These are phyloP conservation scores for Sibirionetta formosa DNA, from an alignment of 2,797 vertebrate genomes.

Conservation along the genomic window DNA sequence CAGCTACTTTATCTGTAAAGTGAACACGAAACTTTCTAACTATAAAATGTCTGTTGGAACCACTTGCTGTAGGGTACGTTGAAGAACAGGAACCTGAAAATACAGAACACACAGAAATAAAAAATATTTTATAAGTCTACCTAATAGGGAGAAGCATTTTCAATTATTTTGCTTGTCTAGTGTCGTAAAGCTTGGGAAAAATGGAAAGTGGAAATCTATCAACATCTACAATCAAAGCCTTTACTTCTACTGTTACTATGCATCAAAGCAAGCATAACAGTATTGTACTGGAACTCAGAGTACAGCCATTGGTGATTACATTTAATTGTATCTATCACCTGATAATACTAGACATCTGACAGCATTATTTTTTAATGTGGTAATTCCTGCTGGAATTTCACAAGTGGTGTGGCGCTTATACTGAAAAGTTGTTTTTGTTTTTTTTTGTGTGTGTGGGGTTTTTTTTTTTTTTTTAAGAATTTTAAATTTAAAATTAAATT, in stretches of 20 bases:
- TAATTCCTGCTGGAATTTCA: neutral
- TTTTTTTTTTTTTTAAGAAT: neutral
- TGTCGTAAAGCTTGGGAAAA: no score
- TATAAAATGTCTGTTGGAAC: neutral
- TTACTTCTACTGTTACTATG: neutral
- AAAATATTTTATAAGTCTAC: neutral
- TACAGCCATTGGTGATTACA: neutral
- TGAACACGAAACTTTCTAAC: neutral
- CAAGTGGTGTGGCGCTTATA: neutral
- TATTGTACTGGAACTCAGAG: neutral
- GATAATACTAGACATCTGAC: neutral
- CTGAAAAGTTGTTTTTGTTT: neutral
- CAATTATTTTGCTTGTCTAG: neutral
- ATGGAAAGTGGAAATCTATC: neutral
- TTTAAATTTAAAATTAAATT: neutral
- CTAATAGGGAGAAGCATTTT: neutral
- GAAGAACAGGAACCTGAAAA: slow-evolving; percentile 17
- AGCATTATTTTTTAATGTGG: neutral
- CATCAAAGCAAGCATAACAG: neutral
- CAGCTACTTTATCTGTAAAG: neutral
- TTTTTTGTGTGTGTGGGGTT: neutral
- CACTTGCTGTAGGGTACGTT: neutral
- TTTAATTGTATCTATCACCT: neutral
- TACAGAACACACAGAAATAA: neutral
- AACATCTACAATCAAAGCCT: neutral